These are phyloP conservation scores for Ochropacha duplaris DNA, from an alignment of 2,888 invertebrate species.

Conservation along the genomic window DNA sequence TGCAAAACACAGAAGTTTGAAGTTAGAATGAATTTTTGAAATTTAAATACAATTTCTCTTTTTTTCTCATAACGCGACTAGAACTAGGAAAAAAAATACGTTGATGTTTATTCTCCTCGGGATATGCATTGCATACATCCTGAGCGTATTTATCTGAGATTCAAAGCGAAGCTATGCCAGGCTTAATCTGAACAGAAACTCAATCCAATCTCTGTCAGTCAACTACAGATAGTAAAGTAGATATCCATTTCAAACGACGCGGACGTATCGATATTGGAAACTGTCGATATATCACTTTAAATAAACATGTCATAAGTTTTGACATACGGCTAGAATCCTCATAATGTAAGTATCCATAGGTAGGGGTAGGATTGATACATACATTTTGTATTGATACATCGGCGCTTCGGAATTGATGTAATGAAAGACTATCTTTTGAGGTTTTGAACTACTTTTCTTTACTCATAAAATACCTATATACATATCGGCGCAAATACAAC, in stretches of 20 bases:
- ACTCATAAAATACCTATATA: no score
- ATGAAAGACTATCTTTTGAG: no score
- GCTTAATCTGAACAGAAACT: background rate
- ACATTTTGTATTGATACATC: background rate
- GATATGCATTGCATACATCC: background rate
- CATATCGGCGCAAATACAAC: no score
- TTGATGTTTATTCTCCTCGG: background rate
- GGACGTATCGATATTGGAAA: constrained; percentile 11
- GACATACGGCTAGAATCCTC: background rate
- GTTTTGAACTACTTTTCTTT: no score
- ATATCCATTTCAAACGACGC: background rate
- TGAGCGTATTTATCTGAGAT: background rate
- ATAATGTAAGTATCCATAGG: no score
- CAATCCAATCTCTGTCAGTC: constrained; percentile 1
- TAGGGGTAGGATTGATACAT: no score
- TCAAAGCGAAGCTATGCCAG: background rate
- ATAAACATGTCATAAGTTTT: constrained; percentile 30
- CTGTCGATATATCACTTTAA: constrained; percentile 34
- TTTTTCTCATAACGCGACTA: no score
- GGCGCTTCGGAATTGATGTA: background rate
- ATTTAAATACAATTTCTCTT: no score
- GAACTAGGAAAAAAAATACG: background rate
- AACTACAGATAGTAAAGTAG: background rate
- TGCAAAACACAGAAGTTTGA: no score
- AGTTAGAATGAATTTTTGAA: no score